Conservation (phyloP, 2,797 vertebrate species). For the Aldrovandia affinis region DNA sequence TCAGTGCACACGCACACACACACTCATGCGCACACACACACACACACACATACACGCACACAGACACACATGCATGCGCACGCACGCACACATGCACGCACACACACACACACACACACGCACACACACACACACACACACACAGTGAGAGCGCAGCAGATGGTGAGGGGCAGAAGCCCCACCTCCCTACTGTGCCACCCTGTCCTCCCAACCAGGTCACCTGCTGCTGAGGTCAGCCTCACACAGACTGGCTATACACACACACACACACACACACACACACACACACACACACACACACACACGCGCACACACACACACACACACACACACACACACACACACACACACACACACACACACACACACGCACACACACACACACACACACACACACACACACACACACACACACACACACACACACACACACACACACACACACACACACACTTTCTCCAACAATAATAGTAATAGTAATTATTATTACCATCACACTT, state of each 20-base stretch:
- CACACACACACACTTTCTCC: not conserved
- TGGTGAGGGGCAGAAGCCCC: not conserved
- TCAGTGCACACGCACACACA: conserved; percentile 14
- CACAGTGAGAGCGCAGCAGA: conserved; percentile 46
- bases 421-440: not conserved
- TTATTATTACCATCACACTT: no score
- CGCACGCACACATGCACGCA: not conserved
- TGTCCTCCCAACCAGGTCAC: conserved; percentile 31
- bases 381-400: not conserved
- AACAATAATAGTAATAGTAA: not conserved
- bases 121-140: conserved; percentile 46
- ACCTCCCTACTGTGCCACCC: not conserved
- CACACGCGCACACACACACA: conserved; percentile 7
- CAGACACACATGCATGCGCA: conserved; percentile 12
- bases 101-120: conserved; percentile 4
- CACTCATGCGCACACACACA: conserved; percentile 19
- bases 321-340: conserved; percentile 12
- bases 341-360: not conserved
- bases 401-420: not conserved
- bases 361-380: conserved; percentile 11
- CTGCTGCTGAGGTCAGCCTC: conserved; percentile 25
- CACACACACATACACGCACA: conserved; percentile 47
- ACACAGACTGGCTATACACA: not conserved
- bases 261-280: conserved; percentile 18
- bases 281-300: conserved; percentile 1